phyloP scores from a whole-genome alignment of 2,797 vertebrate genomes.

The Carduelis carduelis region DNA sequence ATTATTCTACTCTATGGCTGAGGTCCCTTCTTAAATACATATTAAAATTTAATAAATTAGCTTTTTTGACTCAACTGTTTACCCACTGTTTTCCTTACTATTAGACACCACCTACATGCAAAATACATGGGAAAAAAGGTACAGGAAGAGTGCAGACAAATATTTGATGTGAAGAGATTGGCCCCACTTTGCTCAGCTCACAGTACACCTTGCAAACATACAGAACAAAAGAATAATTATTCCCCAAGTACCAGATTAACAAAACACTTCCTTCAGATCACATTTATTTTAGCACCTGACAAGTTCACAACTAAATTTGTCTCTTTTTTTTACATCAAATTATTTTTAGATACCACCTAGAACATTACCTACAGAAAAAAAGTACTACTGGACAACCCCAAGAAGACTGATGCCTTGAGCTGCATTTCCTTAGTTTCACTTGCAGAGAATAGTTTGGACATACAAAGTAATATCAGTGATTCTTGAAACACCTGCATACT shows the following conservation, averaged over 20 bases:
- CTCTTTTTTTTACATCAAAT: not conserved
- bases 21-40: not conserved
- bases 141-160: constrained; percentile 11
- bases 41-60: constrained; percentile 17
- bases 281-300: not conserved
- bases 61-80: constrained; percentile 32
- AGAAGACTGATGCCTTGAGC: not conserved
- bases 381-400: not conserved
- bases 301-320: not conserved
- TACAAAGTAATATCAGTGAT: not conserved
- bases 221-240: constrained; percentile 10
- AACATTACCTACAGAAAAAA: not conserved
- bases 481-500: not conserved
- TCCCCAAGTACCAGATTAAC: not conserved
- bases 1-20: not conserved
- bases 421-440: not conserved
- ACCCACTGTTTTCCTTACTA: constrained; percentile 12
- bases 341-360: not conserved
- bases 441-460: not conserved
- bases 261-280: not conserved
- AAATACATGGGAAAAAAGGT: not conserved
- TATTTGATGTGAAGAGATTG: constrained; percentile 38
- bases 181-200: constrained; percentile 16
- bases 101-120: constrained; percentile 19
- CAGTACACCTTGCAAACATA: not conserved